Evolutionary conservation across 1,140 invertebrate species (phyloP).

Genomic region (Listronotus bonariensis): DNA sequence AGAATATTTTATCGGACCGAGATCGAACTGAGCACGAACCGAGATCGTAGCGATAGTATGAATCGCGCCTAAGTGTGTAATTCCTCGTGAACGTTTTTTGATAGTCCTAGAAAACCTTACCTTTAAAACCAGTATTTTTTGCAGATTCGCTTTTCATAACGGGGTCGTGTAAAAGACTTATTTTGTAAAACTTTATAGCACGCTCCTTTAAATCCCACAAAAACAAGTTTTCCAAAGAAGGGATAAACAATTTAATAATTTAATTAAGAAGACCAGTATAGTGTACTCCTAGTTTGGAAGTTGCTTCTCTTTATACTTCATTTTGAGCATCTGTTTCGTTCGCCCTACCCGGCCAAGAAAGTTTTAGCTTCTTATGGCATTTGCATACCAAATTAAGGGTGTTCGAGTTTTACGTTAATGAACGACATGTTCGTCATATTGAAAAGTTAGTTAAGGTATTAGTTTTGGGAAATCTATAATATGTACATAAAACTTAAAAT

Average conservation of each 20-base stretch:
- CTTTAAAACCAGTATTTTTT: too few relatives aligned
- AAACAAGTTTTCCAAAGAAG: conserved; percentile 25
- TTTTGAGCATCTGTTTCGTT: conserved; percentile 46
- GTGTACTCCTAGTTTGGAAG: conserved; percentile 37
- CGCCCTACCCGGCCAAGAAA: conserved; percentile 39
- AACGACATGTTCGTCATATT: background rate
- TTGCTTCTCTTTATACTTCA: conserved; percentile 50
- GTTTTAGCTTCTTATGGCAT: conserved; percentile 38
- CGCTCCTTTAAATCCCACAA: background rate
- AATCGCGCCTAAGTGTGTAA: too few relatives aligned
- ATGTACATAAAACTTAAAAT: too few relatives aligned
- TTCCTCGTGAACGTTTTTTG: too few relatives aligned
- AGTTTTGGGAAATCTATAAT: background rate
- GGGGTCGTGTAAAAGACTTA: too few relatives aligned
- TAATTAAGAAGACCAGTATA: conserved; percentile 45
- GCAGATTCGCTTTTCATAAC: too few relatives aligned
- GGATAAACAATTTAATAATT: conserved; percentile 38
- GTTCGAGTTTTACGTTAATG: conserved; percentile 1
- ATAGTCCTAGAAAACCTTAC: too few relatives aligned
- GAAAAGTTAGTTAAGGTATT: background rate
- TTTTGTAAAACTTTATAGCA: too few relatives aligned
- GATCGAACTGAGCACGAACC: too few relatives aligned
- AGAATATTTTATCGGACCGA: too few relatives aligned
- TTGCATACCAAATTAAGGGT: conserved; percentile 48
- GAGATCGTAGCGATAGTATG: too few relatives aligned